phyloP scores from a whole-genome alignment of 2,113 vertebrate species.

The Amphiprion ocellaris region DNA sequence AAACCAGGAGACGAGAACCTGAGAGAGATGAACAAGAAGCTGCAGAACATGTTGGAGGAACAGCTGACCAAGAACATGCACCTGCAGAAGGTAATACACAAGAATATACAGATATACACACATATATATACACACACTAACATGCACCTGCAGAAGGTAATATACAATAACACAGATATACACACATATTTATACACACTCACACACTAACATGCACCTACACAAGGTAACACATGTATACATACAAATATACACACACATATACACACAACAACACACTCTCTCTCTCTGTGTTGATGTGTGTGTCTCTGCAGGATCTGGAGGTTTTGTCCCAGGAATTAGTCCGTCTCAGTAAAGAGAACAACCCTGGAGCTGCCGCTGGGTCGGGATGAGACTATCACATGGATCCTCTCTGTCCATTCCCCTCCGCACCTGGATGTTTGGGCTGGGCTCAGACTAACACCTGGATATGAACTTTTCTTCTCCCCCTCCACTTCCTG shows the following conservation, averaged over 20 bases:
- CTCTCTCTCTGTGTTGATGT: neutral
- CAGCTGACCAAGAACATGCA: constrained; percentile 98
- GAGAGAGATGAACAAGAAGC: constrained; percentile 96
- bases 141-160: constrained; percentile 92
- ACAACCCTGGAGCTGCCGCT: constrained; percentile 42
- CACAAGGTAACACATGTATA: constrained; percentile 85
- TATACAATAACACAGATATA: neutral
- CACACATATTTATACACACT: neutral
- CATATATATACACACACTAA: neutral
- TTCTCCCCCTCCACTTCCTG: neutral
- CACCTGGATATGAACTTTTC: constrained; percentile 26
- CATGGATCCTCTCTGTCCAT: constrained; percentile 25
- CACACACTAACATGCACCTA: constrained; percentile 91
- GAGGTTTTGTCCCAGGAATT: constrained; percentile 94
- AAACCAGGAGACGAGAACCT: constrained; percentile 94
- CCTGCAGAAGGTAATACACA: constrained; percentile 89
- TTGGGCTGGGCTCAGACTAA: constrained; percentile 45
- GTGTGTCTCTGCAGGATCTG: constrained; percentile 82
- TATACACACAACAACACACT: constrained; percentile 7
- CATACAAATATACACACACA: constrained; percentile 21
- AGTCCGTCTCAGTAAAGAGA: constrained; percentile 89
- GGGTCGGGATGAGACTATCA: constrained; percentile 73
- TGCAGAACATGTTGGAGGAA: constrained; percentile 95
- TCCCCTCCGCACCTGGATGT: constrained; percentile 10
- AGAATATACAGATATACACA: constrained; percentile 8